phyloP scores from a whole-genome alignment of 2,113 vertebrate genomes.

The Aplodontia rufa region DNA sequence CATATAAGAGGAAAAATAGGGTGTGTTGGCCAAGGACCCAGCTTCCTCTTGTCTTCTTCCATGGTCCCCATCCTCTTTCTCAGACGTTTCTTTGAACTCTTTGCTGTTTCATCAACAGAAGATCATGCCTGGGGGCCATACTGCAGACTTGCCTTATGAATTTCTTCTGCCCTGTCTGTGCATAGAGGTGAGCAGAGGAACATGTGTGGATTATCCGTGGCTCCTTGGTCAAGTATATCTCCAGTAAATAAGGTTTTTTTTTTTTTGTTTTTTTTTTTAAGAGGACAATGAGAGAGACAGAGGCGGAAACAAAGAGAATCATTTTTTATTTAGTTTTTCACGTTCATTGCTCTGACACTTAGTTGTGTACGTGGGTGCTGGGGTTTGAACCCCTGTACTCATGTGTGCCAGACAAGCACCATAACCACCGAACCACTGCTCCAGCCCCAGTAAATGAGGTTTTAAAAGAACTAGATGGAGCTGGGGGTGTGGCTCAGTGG shows the following conservation, averaged over 20 bases:
- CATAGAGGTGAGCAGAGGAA: constrained; percentile 80
- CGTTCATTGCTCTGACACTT: too few species aligned
- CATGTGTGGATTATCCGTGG: not conserved
- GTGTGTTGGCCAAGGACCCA: not conserved
- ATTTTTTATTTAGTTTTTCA: too few species aligned
- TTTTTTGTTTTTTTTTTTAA: too few species aligned
- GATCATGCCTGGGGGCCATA: constrained; percentile 65
- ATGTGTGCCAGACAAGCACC: too few species aligned
- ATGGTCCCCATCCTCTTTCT: rapidly evolving
- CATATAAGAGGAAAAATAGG: not conserved
- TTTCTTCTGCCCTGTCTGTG: constrained; percentile 87
- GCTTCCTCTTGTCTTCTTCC: not conserved
- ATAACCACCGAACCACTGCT: too few species aligned
- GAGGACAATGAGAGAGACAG: too few species aligned
- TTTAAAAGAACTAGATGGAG: not conserved
- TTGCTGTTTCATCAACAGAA: constrained; percentile 67
- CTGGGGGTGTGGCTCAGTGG: not conserved
- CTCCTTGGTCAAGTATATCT: not conserved
- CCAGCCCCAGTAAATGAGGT: not conserved
- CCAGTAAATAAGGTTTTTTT: not conserved
- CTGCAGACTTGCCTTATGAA: constrained; percentile 79
- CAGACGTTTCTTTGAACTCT: not conserved
- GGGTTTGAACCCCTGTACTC: too few species aligned
- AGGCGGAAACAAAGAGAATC: too few species aligned
- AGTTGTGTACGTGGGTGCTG: too few species aligned